These are phyloP conservation scores for Donacobius atricapilla DNA, from an alignment of 2,113 vertebrate genomes.

Conservation along the genomic window DNA sequence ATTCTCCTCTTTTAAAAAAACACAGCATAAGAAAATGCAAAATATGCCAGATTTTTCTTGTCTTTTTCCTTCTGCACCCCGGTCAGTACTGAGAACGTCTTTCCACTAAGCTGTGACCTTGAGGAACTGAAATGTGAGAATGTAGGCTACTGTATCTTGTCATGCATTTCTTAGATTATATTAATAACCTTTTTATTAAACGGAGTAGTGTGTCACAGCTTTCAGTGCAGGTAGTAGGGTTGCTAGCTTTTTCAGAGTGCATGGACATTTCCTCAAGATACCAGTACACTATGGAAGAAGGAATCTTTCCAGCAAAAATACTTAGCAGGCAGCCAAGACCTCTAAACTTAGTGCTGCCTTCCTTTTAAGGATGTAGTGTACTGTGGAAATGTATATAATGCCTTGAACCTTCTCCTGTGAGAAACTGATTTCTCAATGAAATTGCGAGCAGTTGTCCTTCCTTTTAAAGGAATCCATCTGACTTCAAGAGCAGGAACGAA, in stretches of 20 bases:
- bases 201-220: not conserved
- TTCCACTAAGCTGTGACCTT: not conserved
- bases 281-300: not conserved
- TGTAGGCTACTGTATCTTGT: not conserved
- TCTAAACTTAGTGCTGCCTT: not conserved
- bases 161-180: not conserved
- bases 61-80: not conserved
- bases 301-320: not conserved
- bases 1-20: not conserved
- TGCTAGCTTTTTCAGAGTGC: not conserved
- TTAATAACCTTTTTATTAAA: not conserved
- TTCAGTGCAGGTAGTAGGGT: not conserved
- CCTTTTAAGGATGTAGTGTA: not conserved
- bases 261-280: not conserved
- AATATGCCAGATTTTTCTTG: not conserved
- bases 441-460: not conserved
- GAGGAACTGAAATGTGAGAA: not conserved
- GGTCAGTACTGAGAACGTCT: not conserved
- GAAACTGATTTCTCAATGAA: not conserved
- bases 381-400: not conserved
- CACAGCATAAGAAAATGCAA: not conserved
- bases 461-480: not conserved
- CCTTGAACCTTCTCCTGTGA: not conserved
- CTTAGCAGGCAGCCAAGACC: not conserved
- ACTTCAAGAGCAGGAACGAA: not conserved